Evolutionary conservation across 1,140 invertebrate species (phyloP), one percentile per base, ranked within the genome.

Genomic region (Rhopalosiphum maidis): DNA sequence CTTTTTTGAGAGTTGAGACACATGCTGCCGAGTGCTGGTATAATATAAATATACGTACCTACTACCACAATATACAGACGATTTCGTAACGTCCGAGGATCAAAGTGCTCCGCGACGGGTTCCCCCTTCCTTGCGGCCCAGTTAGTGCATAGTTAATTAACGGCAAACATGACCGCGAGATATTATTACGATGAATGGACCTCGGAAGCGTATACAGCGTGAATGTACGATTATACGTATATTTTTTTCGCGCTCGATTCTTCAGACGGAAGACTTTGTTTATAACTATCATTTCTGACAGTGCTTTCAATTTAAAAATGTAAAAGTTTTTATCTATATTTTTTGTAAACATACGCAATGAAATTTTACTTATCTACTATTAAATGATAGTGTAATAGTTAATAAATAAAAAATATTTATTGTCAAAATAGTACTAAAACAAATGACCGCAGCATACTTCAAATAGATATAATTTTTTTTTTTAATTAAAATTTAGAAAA

Each of bases 181-280:
- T 68, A 68, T 68, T 68, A 68, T 68, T n/a, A n/a, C 60, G 60
- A 68, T 68, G 60, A 68, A 68, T 68, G 60, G 60, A 68, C 60
- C 60, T 68, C 60, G 60, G 60, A 68, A 68, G 60, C 30, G 60
- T n/a, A 68, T 68, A 68, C 60, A 68, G 60, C 30, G 60, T 68
- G 60, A 68, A 51, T 51, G 48, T 51, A 15, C 15, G 15, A 51
- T 51, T 1, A 18, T 51, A 51, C 15, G 48, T 51, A 51, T 51
- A 51, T 18, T n/a, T 68, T 68, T 68, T 68, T 68, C 30, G 60
- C 30, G 60, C 30, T 68, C 60, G 30, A 68, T 68, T 68, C 30
- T n/a, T 68, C 60, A 30, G 30, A 68, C 60, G 30, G 60, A 30
- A 25, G 55, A 68, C 15, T 68, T 68, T 30, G 30, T 15, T 68